Percentiles rank a stretch among this genome's conserved stretches.
Conservation (phyloP, 2,797 vertebrate genomes). For the Tadarida brasiliensis region DNA sequence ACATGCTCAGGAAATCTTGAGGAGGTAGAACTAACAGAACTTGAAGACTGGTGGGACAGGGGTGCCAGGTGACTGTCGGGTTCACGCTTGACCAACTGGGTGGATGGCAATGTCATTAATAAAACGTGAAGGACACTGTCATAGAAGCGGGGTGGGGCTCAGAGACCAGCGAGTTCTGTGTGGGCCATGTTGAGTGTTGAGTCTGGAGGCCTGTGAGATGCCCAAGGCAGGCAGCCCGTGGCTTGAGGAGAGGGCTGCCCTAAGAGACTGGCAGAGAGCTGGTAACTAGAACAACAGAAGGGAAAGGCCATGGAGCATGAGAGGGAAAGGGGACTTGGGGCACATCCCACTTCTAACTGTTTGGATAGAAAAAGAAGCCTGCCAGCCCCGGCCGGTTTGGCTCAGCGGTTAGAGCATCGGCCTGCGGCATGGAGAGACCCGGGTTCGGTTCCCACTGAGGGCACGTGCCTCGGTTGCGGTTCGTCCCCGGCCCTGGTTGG, state of each 20-base stretch:
- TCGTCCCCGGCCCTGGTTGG: too few species aligned
- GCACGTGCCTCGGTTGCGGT: too few species aligned
- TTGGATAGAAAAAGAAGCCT: background rate
- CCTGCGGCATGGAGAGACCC: too few species aligned
- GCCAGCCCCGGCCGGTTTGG: too few species aligned
- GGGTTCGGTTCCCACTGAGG: too few species aligned
- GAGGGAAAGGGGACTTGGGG: background rate
- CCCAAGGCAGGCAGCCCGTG: background rate
- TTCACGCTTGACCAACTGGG: background rate
- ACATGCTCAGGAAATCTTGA: background rate
- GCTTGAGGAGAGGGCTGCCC: background rate
- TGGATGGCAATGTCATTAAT: background rate
- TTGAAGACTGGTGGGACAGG: background rate
- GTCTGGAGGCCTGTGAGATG: background rate
- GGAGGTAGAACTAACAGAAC: background rate
- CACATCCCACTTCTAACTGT: background rate
- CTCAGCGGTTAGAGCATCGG: too few species aligned
- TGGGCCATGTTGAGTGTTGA: background rate
- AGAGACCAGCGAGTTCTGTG: background rate
- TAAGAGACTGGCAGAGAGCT: background rate
- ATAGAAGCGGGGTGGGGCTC: background rate
- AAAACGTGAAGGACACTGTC: background rate
- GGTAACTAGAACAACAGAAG: background rate
- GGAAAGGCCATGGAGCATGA: background rate
- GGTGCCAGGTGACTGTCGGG: background rate